phyloP scores from a whole-genome alignment of 1,140 invertebrate species.

The Nephila pilipes region DNA sequence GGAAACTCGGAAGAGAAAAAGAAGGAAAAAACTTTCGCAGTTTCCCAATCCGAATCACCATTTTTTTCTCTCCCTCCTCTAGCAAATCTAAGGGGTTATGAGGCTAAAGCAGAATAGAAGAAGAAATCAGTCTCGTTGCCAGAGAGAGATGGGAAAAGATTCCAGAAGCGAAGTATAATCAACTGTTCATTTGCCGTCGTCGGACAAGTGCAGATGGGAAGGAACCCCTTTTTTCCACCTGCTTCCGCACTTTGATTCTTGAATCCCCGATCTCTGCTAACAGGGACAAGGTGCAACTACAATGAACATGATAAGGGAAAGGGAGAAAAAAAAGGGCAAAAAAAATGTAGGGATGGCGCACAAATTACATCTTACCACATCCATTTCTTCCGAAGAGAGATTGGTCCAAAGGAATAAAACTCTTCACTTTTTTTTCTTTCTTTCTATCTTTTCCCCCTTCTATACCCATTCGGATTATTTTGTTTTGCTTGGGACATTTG shows the following conservation, averaged over 20 bases:
- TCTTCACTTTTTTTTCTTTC: neutral
- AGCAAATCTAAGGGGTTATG: slow-evolving; percentile 35
- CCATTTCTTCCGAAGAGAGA: neutral
- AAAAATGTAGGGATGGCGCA: neutral
- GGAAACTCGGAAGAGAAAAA: neutral
- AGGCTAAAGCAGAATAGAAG: neutral
- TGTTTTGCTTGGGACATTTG: slow-evolving; percentile 31
- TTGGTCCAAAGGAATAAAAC: neutral
- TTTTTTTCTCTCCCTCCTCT: neutral
- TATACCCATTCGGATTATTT: neutral
- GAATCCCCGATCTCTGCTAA: slow-evolving; percentile 14
- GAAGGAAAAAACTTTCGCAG: neutral
- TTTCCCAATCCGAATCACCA: neutral
- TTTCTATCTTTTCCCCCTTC: neutral
- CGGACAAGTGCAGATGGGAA: slow-evolving; percentile 25
- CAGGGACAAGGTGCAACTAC: slow-evolving; percentile 29
- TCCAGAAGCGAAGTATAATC: slow-evolving; percentile 25
- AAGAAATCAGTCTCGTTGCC: neutral
- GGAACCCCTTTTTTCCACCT: slow-evolving; percentile 10
- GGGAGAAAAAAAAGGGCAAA: neutral
- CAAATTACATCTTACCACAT: neutral
- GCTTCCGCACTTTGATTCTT: slow-evolving; percentile 22
- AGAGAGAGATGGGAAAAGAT: slow-evolving; percentile 38
- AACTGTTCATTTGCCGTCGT: slow-evolving; percentile 34
- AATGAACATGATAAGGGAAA: slow-evolving; percentile 13